phyloP scores from a whole-genome alignment of 2,113 vertebrate genomes.

The Himantopus leucocephalus region DNA sequence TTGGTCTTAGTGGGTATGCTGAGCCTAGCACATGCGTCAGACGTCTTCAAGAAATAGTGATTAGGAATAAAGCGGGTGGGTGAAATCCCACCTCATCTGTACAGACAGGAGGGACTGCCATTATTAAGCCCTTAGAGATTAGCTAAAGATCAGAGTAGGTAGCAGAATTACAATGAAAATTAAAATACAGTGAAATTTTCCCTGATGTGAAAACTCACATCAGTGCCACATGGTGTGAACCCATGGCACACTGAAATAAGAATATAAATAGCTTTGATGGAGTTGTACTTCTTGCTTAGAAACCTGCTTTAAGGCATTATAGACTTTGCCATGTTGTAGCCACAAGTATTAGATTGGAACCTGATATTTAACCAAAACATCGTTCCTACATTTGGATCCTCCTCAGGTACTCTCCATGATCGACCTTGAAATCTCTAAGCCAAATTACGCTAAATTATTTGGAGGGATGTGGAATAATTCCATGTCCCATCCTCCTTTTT shows the following conservation, averaged over 20 bases:
- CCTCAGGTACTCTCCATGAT: neutral
- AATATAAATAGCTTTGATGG: neutral
- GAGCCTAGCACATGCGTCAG: neutral
- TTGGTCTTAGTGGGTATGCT: rapidly evolving
- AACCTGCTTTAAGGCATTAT: neutral
- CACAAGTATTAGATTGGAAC: neutral
- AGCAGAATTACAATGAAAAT: neutral
- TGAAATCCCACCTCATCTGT: neutral
- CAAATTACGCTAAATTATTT: neutral
- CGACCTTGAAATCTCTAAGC: neutral
- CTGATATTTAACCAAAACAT: neutral
- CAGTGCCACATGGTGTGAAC: neutral
- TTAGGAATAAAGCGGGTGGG: neutral
- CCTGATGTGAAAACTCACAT: neutral
- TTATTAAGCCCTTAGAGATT: neutral
- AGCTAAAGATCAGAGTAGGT: neutral
- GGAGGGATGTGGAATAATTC: neutral
- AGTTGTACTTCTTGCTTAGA: neutral
- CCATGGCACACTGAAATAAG: neutral
- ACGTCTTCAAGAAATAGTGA: neutral
- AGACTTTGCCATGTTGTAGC: neutral
- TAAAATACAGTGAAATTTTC: neutral
- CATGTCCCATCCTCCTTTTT: neutral
- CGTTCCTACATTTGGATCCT: neutral
- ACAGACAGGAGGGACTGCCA: neutral